A percentile compares a stretch with the other conserved stretches of the same genome.
Conservation (phyloP, 2,797 vertebrate species). For the Dipus sagitta region DNA sequence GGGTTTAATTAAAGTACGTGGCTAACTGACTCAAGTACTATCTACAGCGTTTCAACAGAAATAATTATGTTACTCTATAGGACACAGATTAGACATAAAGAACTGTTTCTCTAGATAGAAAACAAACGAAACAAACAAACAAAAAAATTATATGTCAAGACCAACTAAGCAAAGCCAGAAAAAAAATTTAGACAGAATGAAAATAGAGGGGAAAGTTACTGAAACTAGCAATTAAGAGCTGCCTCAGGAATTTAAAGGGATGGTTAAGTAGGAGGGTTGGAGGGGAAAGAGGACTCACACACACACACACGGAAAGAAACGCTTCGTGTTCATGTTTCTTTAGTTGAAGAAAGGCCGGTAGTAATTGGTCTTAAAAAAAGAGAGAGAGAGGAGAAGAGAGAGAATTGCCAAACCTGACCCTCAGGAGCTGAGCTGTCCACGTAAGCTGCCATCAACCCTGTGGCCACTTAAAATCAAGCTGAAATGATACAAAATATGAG, state of each 20-base stretch:
- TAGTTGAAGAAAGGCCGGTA: background rate
- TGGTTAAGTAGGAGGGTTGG: slow-evolving; percentile 24
- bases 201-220: background rate
- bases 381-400: background rate
- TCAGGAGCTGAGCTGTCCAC: background rate
- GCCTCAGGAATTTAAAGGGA: slow-evolving; percentile 10
- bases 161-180: background rate
- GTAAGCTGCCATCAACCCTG: background rate
- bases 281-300: background rate
- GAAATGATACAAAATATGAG: background rate
- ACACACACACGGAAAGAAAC: background rate
- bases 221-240: slow-evolving; percentile 25
- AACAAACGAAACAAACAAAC: slow-evolving; percentile 8
- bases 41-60: slow-evolving; percentile 62
- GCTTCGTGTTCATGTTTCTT: background rate
- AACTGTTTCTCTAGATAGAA: slow-evolving; percentile 39
- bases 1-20: slow-evolving; percentile 79
- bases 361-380: background rate
- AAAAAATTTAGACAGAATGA: background rate
- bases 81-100: slow-evolving; percentile 44
- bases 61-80: slow-evolving; percentile 30
- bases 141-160: background rate
- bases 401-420: background rate
- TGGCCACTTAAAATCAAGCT: background rate
- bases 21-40: slow-evolving; percentile 74